These are phyloP conservation scores for Xerus inauris DNA, from an alignment of 2,113 vertebrate species.

Conservation along the genomic window DNA sequence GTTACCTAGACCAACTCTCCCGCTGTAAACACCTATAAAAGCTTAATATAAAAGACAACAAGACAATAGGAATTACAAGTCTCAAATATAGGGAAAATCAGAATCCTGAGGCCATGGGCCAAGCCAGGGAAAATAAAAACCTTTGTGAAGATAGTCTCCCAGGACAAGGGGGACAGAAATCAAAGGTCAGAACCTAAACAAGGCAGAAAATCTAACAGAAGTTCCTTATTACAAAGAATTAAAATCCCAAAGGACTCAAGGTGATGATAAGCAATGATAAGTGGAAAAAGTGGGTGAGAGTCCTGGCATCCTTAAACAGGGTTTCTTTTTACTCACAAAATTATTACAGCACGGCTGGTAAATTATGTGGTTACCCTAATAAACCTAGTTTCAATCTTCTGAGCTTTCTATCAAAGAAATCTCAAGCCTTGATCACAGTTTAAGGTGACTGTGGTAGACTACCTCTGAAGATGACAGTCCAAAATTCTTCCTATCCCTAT, in stretches of 20 bases:
- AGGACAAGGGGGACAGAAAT: background rate
- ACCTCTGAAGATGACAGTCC: background rate
- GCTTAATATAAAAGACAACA: constrained; percentile 7
- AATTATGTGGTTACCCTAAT: background rate
- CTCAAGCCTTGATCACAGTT: background rate
- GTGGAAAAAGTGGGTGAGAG: background rate
- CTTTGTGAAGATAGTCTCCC: background rate
- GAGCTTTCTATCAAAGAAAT: background rate
- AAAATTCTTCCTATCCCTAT: background rate
- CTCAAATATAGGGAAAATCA: background rate
- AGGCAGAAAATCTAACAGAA: background rate
- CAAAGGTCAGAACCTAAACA: background rate
- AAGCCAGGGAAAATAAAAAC: background rate
- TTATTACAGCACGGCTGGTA: background rate
- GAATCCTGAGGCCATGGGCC: background rate
- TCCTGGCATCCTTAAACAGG: background rate
- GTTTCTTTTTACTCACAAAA: background rate
- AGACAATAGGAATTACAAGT: background rate
- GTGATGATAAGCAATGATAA: background rate
- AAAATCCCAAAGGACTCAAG: background rate
- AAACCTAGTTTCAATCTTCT: background rate
- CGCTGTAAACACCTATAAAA: constrained; percentile 10
- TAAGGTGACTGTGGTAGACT: background rate
- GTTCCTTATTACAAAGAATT: background rate
- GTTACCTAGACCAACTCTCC: constrained; percentile 24